Base-by-base conservation (phyloP, 2,113 vertebrate species). In the Tetrax tetrax region DNA sequence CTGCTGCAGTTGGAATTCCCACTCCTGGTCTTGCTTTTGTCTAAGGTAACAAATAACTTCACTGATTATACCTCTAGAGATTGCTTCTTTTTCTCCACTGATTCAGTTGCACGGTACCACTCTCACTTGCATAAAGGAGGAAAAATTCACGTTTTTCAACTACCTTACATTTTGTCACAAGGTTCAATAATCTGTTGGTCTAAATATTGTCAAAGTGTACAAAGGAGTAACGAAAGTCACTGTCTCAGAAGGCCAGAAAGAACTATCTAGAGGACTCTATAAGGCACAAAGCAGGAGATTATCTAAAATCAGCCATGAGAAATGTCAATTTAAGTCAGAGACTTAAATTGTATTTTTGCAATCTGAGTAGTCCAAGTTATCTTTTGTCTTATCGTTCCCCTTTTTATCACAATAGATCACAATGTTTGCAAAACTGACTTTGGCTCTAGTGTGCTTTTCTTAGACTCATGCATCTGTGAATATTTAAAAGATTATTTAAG, bases 401-500 rank as follows among this genome's bases (percentile, higher is more conserved):
- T 74, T 87, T 33, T 24, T 83, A 77, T 70, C 28, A 63, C 38
- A 92, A 60, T 29, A 78, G 25, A 63, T 81, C 28, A 64, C 19
- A 87, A 47, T 50, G 20, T 87, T 54, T 87, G 74, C 24, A 61
- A 76, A 85, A 63, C 23, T n/a, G 61, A 48, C 27, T 92, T 63
- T 71, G 65, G 17, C 4, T 81, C 21, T 91, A 41, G 3, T 38
- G 7, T 43, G 45, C 72, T 95, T 96, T 95, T 92, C 71, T 90
- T 90, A 88, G 78, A 70, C 54, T 94, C 8, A 1, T 35, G 20
- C 71, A 96, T 90, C 92, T 94, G 66, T 81, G 78, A 90, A 63
- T 81, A 88, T 86, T 92, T 86, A 88, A 72, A 87, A 76, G 50
- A 93, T 70, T 14, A 82, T 82, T 95, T 65, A 85, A 91, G 78